phyloP scores from a whole-genome alignment of 2,888 invertebrate species.

The Machimus atricapillus region DNA sequence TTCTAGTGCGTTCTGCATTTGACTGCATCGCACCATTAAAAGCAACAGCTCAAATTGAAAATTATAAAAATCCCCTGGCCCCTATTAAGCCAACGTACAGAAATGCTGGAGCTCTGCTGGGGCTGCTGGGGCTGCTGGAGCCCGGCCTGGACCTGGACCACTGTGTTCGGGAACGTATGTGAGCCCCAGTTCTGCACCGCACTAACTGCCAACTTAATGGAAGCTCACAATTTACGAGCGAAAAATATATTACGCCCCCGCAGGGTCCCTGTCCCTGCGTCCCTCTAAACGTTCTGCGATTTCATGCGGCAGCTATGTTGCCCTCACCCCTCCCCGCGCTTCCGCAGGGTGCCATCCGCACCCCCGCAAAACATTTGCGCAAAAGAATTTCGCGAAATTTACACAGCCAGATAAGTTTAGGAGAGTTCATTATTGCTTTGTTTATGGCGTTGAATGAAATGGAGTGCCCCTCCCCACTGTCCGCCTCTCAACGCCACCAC shows the following conservation, averaged over 20 bases:
- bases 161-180: not conserved
- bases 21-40: conserved; percentile 7
- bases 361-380: not conserved
- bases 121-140: not conserved
- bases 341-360: not conserved
- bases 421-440: conserved; percentile 31
- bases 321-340: not conserved
- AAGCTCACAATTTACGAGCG: conserved; percentile 31
- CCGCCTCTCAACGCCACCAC: not conserved
- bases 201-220: conserved; percentile 33
- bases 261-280: not conserved
- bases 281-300: not conserved
- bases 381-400: conserved; percentile 25
- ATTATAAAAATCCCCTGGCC: conserved; percentile 29
- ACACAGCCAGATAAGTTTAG: conserved; percentile 25
- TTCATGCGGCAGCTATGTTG: not conserved
- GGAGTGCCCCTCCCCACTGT: not conserved
- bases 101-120: not conserved
- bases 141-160: not conserved
- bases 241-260: conserved; percentile 22
- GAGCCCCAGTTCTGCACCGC: not conserved
- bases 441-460: conserved; percentile 16
- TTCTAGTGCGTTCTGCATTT: conserved; percentile 4
- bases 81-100: not conserved
- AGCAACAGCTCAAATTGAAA: conserved; percentile 13